Conservation (phyloP, 2,888 invertebrate genomes). For the Palloptera scutellata region DNA sequence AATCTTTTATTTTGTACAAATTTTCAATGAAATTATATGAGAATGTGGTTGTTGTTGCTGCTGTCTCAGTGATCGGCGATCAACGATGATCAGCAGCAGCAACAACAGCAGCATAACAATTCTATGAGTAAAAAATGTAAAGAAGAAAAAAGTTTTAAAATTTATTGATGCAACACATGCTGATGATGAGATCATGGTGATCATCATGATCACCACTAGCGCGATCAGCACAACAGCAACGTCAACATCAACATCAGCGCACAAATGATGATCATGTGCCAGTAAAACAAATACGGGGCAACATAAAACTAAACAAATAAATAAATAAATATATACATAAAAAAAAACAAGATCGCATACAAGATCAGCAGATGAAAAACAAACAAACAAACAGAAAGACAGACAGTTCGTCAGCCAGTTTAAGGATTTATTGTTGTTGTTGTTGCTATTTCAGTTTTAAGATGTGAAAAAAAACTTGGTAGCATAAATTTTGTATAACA, state of each 20-base stretch:
- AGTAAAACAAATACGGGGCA: not conserved
- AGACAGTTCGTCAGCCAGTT: not conserved
- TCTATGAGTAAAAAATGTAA: not conserved
- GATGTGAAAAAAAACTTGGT: not conserved
- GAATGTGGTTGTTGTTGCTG: not conserved
- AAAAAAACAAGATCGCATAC: not conserved
- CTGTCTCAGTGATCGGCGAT: too few relatives aligned
- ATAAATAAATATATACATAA: not conserved
- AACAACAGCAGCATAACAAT: not conserved
- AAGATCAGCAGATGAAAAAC: not conserved
- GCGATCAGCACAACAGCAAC: not conserved
- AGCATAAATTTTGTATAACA: slow-evolving; percentile 9
- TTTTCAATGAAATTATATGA: not conserved
- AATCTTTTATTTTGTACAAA: slow-evolving; percentile 20
- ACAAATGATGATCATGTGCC: not conserved
- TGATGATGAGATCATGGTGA: not conserved
- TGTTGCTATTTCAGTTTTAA: not conserved
- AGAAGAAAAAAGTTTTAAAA: slow-evolving; percentile 7
- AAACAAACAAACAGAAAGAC: slow-evolving; percentile 9
- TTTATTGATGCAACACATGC: slow-evolving; percentile 25
- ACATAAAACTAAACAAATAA: not conserved
- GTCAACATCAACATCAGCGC: too few relatives aligned
- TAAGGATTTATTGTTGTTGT: not conserved
- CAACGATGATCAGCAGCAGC: not conserved
- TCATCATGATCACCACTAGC: slow-evolving; percentile 7